Base-by-base conservation (phyloP, 2,888 invertebrate genomes). In the Drosophila ochracea region DNA sequence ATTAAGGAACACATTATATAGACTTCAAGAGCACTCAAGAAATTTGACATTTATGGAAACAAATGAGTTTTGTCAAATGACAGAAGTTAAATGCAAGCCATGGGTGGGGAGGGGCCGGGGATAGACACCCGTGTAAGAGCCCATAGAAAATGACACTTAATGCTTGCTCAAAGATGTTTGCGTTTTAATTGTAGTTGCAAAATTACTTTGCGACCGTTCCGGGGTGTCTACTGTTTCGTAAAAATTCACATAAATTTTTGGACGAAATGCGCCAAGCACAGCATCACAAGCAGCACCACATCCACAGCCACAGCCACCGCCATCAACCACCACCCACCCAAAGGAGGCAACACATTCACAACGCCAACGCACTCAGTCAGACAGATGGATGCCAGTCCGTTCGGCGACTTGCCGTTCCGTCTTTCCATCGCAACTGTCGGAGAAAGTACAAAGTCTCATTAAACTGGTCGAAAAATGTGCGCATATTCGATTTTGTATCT, bases 1-100 rank as follows among this genome's bases (percentile, higher is more conserved):
- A 87, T 83, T 87, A 78, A 71, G 76, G 53, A 49, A 53, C 82
- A 70, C 82, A 86, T 81, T 82, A 82, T 73, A 69, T 69, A 67
- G 71, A 80, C 76, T 76, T 76, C 59, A 58, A 71, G 59, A 82
- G 68, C 72, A 74, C 58, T 65, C 73, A 71, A 71, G 66, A 39
- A 35, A 58, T 72, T 43, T 81, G 89, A 86, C 84, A 76, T 86
- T 89, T 81, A 89, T 89, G 84, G 78, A 83, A 89, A 78, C 74
- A 86, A 89, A 84, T 86, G 84, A 71, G 65, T 76, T 73, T 78
- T 76, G 89, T 76, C 78, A 73, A 76, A 58, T 60, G 68, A 33
- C 60, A 49, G 31, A 65, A 68, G 71, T 54, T 65, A 73, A 73
- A 61, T 58, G 54, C 21, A 28, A 57, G 16, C 19, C 7, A 31